Evolutionary conservation across 2,888 invertebrate genomes (phyloP).

Genomic region (Rosalia funebris): DNA sequence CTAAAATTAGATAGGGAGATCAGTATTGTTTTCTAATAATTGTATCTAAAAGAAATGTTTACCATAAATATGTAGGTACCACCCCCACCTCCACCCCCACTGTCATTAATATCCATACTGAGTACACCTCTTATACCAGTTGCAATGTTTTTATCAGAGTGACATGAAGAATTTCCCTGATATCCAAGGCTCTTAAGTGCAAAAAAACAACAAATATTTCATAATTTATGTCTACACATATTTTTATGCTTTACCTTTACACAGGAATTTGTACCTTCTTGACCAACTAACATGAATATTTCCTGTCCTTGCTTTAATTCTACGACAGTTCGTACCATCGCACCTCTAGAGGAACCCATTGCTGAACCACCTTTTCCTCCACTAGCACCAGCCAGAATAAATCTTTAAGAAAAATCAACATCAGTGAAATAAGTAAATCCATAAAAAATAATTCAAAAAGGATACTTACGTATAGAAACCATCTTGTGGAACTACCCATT

Average conservation of each 20-base stretch:
- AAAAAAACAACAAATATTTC: not conserved
- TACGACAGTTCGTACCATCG: constrained; percentile 78
- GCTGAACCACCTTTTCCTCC: constrained; percentile 86
- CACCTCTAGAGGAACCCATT: constrained; percentile 81
- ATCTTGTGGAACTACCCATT: constrained; percentile 84
- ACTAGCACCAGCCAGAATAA: constrained; percentile 85
- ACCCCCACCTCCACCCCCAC: constrained; percentile 92
- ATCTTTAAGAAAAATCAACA: constrained; percentile 68
- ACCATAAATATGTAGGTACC: constrained; percentile 84
- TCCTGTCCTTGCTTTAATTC: constrained; percentile 81
- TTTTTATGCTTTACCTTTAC: constrained; percentile 69
- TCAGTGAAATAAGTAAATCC: not conserved
- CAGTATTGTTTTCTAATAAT: no score
- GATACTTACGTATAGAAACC: constrained; percentile 86
- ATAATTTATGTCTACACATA: not conserved
- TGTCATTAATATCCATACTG: constrained; percentile 72
- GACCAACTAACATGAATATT: constrained; percentile 85
- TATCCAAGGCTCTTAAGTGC: constrained; percentile 54
- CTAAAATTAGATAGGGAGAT: constrained; percentile 63
- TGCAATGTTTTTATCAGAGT: constrained; percentile 47
- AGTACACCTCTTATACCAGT: constrained; percentile 71
- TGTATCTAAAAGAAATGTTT: constrained; percentile 51
- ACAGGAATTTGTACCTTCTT: constrained; percentile 85
- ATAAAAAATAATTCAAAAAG: not conserved
- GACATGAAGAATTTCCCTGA: constrained; percentile 56